Evolutionary conservation across 1,140 invertebrate genomes (phyloP).

Genomic region (Lanistes nyassanus): DNA sequence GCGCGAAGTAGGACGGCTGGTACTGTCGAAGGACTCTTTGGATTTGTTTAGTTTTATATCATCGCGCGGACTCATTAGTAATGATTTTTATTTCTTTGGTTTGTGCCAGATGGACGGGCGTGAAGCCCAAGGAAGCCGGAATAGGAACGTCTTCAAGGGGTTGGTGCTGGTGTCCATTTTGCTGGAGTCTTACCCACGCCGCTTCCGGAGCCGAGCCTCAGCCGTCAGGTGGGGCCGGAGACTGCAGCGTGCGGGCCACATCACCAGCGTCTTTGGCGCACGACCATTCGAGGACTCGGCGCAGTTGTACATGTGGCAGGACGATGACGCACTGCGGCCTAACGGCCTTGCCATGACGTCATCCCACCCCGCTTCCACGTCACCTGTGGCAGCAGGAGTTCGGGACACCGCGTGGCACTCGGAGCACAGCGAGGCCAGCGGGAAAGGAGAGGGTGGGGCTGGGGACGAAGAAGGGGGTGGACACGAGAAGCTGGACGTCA

Average conservation of each 20-base stretch:
- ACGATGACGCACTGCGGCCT: constrained; percentile 37
- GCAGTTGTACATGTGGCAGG: constrained; percentile 56
- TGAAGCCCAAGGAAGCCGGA: constrained; percentile 27
- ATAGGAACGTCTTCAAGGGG: constrained; percentile 54
- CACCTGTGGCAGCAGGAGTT: neutral
- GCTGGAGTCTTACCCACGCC: constrained; percentile 43
- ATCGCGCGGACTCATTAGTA: neutral
- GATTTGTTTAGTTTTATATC: neutral
- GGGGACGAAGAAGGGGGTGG: neutral
- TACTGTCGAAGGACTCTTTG: too few species aligned
- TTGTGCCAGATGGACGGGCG: constrained; percentile 52
- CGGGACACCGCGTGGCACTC: neutral
- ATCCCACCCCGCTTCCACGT: constrained; percentile 12
- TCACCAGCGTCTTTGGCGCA: constrained; percentile 52
- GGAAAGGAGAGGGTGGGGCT: neutral
- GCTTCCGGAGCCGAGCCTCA: constrained; percentile 46
- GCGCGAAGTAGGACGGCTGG: too few species aligned
- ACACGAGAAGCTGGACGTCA: constrained; percentile 10
- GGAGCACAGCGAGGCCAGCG: neutral
- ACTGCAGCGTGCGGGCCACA: constrained; percentile 53
- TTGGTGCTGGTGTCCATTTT: constrained; percentile 51
- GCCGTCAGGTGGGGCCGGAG: constrained; percentile 51
- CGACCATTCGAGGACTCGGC: constrained; percentile 58
- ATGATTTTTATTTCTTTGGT: constrained; percentile 9
- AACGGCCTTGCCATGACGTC: constrained; percentile 42